phyloP scores from a whole-genome alignment of 1,140 invertebrate species.

The Nautilus pompilius region DNA sequence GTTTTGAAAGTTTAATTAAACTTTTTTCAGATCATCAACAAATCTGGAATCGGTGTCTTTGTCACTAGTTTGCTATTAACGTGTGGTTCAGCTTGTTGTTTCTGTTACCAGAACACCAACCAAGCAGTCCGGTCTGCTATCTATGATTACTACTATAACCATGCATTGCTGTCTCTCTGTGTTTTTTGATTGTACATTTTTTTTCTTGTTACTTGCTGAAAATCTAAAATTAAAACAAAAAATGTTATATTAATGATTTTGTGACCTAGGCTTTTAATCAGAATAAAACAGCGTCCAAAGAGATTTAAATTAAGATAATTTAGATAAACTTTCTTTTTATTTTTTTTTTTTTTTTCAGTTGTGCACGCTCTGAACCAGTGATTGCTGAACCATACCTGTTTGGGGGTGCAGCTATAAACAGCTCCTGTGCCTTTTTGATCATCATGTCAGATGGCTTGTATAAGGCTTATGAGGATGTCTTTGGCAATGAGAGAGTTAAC shows the following conservation, averaged over 20 bases:
- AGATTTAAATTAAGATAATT: not conserved
- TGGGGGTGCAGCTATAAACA: constrained; percentile 74
- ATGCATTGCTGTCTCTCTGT: not conserved
- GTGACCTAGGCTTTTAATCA: not conserved
- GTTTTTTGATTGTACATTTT: not conserved
- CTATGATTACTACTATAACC: not conserved
- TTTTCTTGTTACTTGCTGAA: not conserved
- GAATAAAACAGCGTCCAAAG: not conserved
- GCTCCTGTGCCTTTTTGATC: constrained; percentile 74
- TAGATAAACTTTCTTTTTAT: not conserved
- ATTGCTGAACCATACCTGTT: constrained; percentile 77
- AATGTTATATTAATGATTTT: not conserved
- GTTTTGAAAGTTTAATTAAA: no score
- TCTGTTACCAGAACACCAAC: not conserved
- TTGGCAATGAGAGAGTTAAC: constrained; percentile 60
- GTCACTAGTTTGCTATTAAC: not conserved
- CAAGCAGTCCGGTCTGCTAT: not conserved
- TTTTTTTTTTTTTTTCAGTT: constrained; percentile 39
- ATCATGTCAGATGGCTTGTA: constrained; percentile 83
- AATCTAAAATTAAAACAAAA: not conserved
- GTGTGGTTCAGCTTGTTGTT: not conserved
- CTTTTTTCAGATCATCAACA: no score
- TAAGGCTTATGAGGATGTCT: constrained; percentile 78
- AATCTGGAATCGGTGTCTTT: not conserved
- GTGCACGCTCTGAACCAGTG: constrained; percentile 73